phyloP scores from a whole-genome alignment of 2,797 vertebrate genomes.

The Phrynocephalus guinanensis region DNA sequence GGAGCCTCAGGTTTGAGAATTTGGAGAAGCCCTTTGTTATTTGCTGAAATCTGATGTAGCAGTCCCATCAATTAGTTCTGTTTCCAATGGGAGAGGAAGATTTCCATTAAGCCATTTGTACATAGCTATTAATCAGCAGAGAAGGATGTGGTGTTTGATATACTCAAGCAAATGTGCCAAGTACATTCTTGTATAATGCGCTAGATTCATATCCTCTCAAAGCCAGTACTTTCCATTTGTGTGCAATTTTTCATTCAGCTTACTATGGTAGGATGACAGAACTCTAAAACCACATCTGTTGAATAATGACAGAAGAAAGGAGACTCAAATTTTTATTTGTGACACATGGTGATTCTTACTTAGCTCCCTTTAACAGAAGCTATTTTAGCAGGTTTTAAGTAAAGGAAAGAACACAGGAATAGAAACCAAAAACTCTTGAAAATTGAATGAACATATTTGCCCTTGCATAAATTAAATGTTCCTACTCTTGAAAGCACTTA shows the following conservation, averaged over 20 bases:
- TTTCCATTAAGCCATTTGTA: too few relatives aligned
- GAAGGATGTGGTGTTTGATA: not conserved
- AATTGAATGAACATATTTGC: not conserved
- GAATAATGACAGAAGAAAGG: not conserved
- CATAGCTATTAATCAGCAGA: not conserved
- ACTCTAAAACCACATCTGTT: not conserved
- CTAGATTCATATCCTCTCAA: constrained; percentile 12
- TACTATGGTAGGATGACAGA: not conserved
- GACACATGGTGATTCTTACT: not conserved
- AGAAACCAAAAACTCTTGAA: not conserved
- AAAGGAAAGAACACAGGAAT: not conserved
- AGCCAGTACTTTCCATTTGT: not conserved
- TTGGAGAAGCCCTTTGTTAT: too few relatives aligned
- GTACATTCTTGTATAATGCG: not conserved
- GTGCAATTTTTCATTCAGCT: not conserved
- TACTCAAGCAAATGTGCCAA: not conserved
- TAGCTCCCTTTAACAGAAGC: not conserved
- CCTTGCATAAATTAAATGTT: not conserved
- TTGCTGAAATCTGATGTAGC: too few relatives aligned
- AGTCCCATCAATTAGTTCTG: too few relatives aligned
- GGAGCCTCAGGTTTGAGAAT: too few relatives aligned
- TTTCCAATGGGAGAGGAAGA: too few relatives aligned
- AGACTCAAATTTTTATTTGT: not conserved
- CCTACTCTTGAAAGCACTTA: not conserved
- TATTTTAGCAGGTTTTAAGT: not conserved